Conservation (phyloP, 2,888 invertebrate species). For the Fragum whitleyi region DNA sequence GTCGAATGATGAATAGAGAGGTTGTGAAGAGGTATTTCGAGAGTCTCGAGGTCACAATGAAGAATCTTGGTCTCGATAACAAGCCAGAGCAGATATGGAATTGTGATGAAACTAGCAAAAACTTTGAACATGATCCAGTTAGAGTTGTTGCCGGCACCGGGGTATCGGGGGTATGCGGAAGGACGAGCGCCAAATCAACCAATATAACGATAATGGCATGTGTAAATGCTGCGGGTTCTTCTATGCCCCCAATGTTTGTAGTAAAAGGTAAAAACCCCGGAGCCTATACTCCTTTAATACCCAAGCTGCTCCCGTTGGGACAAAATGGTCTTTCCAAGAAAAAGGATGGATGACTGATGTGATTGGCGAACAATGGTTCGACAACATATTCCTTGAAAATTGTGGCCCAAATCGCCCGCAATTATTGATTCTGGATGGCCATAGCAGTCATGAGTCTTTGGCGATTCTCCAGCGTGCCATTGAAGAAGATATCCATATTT, state of each 20-base stretch:
- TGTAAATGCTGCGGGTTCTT: constrained; percentile 27
- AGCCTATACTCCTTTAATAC: constrained; percentile 60
- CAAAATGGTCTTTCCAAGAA: constrained; percentile 65
- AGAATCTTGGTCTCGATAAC: too few species aligned
- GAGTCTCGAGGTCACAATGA: too few species aligned
- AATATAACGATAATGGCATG: constrained; percentile 43
- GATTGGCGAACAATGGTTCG: constrained; percentile 67
- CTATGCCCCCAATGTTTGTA: constrained; percentile 58
- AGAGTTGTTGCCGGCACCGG: constrained; percentile 4
- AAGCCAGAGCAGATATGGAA: too few species aligned
- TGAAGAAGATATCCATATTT: too few species aligned
- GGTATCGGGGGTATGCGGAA: neutral
- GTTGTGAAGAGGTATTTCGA: too few species aligned
- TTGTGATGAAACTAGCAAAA: too few species aligned
- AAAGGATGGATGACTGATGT: constrained; percentile 69
- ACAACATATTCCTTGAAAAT: constrained; percentile 58
- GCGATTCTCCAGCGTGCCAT: too few species aligned
- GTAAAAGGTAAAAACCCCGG: constrained; percentile 47
- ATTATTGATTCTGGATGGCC: too few species aligned
- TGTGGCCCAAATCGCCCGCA: too few species aligned
- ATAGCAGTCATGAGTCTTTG: too few species aligned
- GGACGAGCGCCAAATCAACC: constrained; percentile 24
- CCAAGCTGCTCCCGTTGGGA: constrained; percentile 40
- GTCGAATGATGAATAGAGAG: too few species aligned
- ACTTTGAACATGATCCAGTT: constrained; percentile 34